Conservation (phyloP, 2,797 vertebrate genomes). For the Vultur gryphus region DNA sequence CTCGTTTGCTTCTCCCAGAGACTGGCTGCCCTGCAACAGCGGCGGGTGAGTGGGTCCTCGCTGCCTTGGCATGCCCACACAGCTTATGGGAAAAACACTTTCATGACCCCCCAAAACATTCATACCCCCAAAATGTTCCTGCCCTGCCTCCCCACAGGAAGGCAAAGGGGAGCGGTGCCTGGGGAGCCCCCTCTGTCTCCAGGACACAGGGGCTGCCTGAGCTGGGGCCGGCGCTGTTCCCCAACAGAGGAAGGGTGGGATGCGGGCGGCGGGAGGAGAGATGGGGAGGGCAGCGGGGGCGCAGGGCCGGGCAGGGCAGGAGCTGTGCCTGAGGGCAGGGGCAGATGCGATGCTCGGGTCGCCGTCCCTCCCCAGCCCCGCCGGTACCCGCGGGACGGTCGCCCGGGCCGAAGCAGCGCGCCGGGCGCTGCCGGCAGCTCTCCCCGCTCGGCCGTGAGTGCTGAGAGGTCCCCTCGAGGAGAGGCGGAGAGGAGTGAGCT, state of each 20-base stretch:
- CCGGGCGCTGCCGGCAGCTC: fast-evolving
- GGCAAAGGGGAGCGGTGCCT: neutral
- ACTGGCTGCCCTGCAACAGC: neutral
- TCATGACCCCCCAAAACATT: neutral
- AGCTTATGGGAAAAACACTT: neutral
- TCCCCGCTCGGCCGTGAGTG: neutral
- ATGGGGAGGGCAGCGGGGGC: fast-evolving
- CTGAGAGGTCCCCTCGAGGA: neutral
- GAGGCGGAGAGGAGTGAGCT: fast-evolving
- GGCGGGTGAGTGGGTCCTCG: neutral
- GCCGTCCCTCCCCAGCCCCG: neutral
- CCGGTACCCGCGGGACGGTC: fast-evolving
- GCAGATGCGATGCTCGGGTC: fast-evolving
- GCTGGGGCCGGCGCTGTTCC: neutral
- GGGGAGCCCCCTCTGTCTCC: neutral
- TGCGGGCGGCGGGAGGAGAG: neutral
- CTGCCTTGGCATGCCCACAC: neutral
- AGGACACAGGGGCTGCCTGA: neutral
- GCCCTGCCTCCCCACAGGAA: neutral
- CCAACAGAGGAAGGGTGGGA: neutral
- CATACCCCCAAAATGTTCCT: neutral
- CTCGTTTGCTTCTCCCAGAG: neutral
- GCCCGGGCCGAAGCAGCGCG: fast-evolving
- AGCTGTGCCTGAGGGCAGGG: neutral
- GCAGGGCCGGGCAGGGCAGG: neutral